Conservation (phyloP, 2,113 vertebrate genomes). For the Oncorhynchus gorbuscha region DNA sequence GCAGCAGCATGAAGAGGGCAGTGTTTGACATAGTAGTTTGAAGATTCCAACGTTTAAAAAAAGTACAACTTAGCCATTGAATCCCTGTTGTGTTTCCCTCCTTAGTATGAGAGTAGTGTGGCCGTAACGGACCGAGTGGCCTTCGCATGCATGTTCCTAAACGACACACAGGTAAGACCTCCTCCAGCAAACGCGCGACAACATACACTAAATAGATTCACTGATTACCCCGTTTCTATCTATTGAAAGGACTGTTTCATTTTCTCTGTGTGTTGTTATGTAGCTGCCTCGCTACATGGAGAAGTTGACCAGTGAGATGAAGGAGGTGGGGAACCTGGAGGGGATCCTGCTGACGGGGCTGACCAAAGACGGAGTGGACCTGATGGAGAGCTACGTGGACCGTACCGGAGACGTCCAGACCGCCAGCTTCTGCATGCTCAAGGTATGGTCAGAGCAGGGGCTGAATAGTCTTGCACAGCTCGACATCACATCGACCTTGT, state of each 20-base stretch:
- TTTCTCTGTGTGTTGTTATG: not conserved
- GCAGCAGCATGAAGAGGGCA: not conserved
- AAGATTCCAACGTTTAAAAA: not conserved
- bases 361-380: slow-evolving; percentile 96
- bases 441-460: slow-evolving; percentile 68
- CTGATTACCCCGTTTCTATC: too few species aligned
- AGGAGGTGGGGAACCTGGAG: slow-evolving; percentile 94
- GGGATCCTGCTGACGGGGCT: slow-evolving; percentile 93
- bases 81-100: slow-evolving; percentile 1
- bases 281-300: slow-evolving; percentile 94
- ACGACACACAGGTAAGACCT: slow-evolving; percentile 84
- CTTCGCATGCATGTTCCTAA: slow-evolving; percentile 97
- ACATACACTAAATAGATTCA: not conserved
- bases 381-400: slow-evolving; percentile 97
- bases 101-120: slow-evolving; percentile 88
- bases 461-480: too few species aligned
- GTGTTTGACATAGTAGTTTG: not conserved
- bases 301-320: slow-evolving; percentile 95
- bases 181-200: not conserved
- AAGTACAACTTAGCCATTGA: not conserved
- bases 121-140: slow-evolving; percentile 95
- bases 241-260: not conserved
- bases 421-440: slow-evolving; percentile 97
- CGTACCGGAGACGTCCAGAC: slow-evolving; percentile 96
- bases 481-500: not conserved